These are phyloP conservation scores for Polyodon spathula DNA, from an alignment of 2,113 vertebrate species.

Conservation along the genomic window DNA sequence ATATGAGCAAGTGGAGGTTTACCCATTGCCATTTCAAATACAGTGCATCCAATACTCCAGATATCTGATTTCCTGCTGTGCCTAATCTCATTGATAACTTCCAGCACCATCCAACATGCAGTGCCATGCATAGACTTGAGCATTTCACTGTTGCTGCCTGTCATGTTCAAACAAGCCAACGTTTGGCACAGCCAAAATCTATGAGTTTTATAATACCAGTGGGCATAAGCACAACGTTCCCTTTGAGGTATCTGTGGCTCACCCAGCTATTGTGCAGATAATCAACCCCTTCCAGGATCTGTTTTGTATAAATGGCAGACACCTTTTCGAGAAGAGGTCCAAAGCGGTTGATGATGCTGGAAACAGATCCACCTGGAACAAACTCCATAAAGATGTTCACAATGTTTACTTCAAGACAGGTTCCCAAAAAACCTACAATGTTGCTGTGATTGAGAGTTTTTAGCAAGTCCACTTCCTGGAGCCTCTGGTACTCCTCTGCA, in stretches of 20 bases:
- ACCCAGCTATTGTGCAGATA: conserved; percentile 80
- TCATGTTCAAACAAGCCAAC: conserved; percentile 60
- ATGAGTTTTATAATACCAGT: conserved; percentile 84
- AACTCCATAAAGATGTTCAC: conserved; percentile 96
- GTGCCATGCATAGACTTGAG: conserved; percentile 81
- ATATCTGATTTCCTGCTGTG: conserved; percentile 88
- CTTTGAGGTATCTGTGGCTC: conserved; percentile 86
- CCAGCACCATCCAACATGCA: conserved; percentile 94
- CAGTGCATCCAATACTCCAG: conserved; percentile 87
- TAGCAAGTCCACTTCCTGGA: conserved; percentile 82
- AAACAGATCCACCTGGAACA: conserved; percentile 84
- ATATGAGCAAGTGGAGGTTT: conserved; percentile 83
- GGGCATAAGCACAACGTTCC: conserved; percentile 94
- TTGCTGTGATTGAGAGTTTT: conserved; percentile 77
- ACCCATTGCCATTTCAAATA: conserved; percentile 94
- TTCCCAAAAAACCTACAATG: conserved; percentile 88
- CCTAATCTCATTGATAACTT: conserved; percentile 80
- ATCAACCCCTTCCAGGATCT: conserved; percentile 78
- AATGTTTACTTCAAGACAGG: conserved; percentile 61
- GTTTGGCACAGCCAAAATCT: conserved; percentile 87
- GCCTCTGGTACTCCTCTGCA: conserved; percentile 68
- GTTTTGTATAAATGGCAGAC: conserved; percentile 74
- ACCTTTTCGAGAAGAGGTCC: conserved; percentile 79
- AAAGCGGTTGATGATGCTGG: conserved; percentile 76
- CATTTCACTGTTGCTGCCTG: conserved; percentile 58